These are phyloP conservation scores for Mimumesa dahlbomi DNA, from an alignment of 2,888 invertebrate genomes.

Conservation along the genomic window DNA sequence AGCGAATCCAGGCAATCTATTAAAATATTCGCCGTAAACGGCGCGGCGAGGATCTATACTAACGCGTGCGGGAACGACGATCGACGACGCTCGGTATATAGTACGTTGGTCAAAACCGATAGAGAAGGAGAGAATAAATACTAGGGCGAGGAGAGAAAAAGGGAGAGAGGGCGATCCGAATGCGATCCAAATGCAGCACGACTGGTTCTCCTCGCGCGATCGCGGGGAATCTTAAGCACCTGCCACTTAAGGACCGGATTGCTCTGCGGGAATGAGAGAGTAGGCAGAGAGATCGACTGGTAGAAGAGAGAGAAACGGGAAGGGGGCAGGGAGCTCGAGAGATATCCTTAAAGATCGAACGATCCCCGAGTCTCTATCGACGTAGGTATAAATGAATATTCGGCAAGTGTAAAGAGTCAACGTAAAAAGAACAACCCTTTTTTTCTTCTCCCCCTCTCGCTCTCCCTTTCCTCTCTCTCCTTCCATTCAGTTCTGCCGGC, in stretches of 20 bases:
- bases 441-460: not conserved
- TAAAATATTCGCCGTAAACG: slow-evolving; percentile 19
- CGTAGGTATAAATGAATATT: slow-evolving; percentile 32
- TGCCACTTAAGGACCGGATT: slow-evolving; percentile 71
- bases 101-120: slow-evolving; percentile 51
- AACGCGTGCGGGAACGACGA: slow-evolving; percentile 10
- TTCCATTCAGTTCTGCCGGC: not conserved
- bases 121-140: slow-evolving; percentile 23
- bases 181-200: slow-evolving; percentile 71
- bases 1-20: no score
- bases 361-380: slow-evolving; percentile 49
- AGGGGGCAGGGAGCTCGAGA: slow-evolving; percentile 10
- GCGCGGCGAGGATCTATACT: slow-evolving; percentile 6
- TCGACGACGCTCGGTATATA: slow-evolving; percentile 39
- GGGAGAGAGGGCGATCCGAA: slow-evolving; percentile 56
- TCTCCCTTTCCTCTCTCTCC: not conserved
- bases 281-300: slow-evolving; percentile 31
- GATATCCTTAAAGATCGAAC: slow-evolving; percentile 61
- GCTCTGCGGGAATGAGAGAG: slow-evolving; percentile 64
- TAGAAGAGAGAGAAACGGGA: slow-evolving; percentile 22
- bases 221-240: slow-evolving; percentile 73
- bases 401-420: not conserved
- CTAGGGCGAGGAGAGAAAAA: slow-evolving; percentile 22
- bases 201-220: slow-evolving; percentile 70
- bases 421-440: no score